Conservation (phyloP, 2,888 invertebrate species). For the Xestia c-nigrum region DNA sequence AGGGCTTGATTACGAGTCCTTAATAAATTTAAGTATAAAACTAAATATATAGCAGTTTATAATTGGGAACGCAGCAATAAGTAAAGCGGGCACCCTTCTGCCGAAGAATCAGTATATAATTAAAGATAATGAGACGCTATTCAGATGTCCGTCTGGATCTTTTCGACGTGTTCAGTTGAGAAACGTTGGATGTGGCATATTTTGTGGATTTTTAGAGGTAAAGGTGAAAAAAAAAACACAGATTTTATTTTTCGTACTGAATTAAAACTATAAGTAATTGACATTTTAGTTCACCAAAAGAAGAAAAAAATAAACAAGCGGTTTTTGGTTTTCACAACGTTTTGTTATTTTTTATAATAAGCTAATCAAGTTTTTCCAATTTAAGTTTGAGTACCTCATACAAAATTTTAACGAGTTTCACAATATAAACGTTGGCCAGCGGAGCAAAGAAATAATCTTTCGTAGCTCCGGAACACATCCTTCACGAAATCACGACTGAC, state of each 20-base stretch:
- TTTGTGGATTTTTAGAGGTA: background rate
- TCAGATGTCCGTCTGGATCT: conserved; percentile 89
- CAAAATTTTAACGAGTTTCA: background rate
- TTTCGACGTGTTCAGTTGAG: conserved; percentile 69
- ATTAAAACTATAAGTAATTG: too few species aligned
- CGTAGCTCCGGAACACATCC: conserved; percentile 72
- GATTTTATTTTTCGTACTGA: background rate
- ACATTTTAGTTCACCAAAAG: background rate
- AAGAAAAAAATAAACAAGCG: background rate
- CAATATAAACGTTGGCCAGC: background rate
- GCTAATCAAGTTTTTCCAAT: background rate
- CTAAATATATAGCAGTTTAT: conserved; percentile 68
- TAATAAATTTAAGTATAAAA: conserved; percentile 65
- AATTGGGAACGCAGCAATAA: conserved; percentile 72
- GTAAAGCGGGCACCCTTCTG: conserved; percentile 79
- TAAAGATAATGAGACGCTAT: conserved; percentile 90
- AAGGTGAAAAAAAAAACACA: background rate
- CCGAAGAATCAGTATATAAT: conserved; percentile 88
- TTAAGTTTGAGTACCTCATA: background rate
- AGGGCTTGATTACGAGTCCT: conserved; percentile 59
- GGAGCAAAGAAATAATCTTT: conserved; percentile 52
- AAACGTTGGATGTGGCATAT: conserved; percentile 69
- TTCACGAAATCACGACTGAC: conserved; percentile 81
- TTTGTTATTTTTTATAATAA: background rate
- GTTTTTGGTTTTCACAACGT: background rate